Percentiles rank a stretch among this genome's conserved stretches.
phyloP scores from a whole-genome alignment of 2,113 vertebrate species.

The Conger conger region DNA sequence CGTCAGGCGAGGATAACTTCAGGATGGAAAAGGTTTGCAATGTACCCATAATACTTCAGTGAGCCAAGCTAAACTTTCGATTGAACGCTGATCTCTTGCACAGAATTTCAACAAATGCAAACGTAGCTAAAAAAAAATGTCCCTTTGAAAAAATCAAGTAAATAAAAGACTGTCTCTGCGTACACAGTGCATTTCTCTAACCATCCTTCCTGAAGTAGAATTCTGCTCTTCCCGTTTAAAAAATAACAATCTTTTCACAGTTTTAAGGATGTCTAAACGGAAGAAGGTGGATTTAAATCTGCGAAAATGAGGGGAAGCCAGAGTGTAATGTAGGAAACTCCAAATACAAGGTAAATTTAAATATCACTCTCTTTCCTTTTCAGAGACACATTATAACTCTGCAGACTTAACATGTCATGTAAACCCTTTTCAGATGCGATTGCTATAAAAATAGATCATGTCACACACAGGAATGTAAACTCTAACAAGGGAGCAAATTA shows the following conservation, averaged over 20 bases:
- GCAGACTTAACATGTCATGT: conserved; percentile 61
- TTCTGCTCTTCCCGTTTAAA: not conserved
- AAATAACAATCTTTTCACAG: not conserved
- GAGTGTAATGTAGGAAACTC: conserved; percentile 9
- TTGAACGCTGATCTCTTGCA: not conserved
- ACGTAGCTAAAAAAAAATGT: not conserved
- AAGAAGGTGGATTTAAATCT: not conserved
- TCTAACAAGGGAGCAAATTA: conserved; percentile 72
- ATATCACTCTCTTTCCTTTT: conserved; percentile 27
- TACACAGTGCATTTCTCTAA: not conserved
- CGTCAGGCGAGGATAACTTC: no score
- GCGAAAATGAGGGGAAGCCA: not conserved
- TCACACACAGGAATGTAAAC: conserved; percentile 72
- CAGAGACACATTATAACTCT: conserved; percentile 39
- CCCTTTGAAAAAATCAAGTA: no score
- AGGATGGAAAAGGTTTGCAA: not conserved
- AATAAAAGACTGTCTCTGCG: not conserved
- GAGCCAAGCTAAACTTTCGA: not conserved
- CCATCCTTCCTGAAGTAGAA: not conserved
- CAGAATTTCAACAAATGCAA: not conserved
- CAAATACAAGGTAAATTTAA: conserved; percentile 33
- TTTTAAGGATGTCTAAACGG: not conserved
- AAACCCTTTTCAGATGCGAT: conserved; percentile 66
- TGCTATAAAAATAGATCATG: conserved; percentile 70
- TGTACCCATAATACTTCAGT: not conserved